These are phyloP conservation scores for Rhynchotus rufescens DNA, from an alignment of 2,797 vertebrate genomes.

Conservation along the genomic window DNA sequence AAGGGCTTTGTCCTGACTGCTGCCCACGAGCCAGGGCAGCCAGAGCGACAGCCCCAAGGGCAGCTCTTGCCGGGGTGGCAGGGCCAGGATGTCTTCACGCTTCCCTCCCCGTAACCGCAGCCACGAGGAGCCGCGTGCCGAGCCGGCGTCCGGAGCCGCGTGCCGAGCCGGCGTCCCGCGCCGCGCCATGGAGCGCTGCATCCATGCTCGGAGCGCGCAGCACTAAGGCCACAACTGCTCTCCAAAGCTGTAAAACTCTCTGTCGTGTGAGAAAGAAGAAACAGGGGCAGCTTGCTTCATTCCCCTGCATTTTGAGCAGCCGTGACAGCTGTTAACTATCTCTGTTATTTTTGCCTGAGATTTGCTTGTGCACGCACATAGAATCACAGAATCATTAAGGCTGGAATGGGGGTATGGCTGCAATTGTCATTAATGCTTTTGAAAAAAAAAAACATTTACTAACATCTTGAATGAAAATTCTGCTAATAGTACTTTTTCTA, in stretches of 20 bases:
- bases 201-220: rapidly evolving
- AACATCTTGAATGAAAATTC: background rate
- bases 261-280: background rate
- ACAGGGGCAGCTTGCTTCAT: background rate
- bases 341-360: background rate
- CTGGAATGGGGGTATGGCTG: background rate
- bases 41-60: background rate
- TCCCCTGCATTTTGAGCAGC: background rate
- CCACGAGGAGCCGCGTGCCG: no score
- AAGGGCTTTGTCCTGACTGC: background rate
- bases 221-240: background rate
- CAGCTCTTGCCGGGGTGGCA: background rate
- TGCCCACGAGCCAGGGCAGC: background rate
- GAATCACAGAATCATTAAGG: no score
- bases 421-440: background rate
- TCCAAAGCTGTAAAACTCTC: background rate
- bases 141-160: no score
- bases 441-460: background rate
- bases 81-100: background rate
- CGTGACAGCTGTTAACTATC: background rate
- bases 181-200: no score
- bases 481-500: background rate
- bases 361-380: background rate
- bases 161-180: no score
- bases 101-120: background rate